Percentiles rank a stretch among this genome's conserved stretches.
These are phyloP conservation scores for Corythornis leucogaster DNA, from an alignment of 2,797 vertebrate genomes.

Conservation along the genomic window DNA sequence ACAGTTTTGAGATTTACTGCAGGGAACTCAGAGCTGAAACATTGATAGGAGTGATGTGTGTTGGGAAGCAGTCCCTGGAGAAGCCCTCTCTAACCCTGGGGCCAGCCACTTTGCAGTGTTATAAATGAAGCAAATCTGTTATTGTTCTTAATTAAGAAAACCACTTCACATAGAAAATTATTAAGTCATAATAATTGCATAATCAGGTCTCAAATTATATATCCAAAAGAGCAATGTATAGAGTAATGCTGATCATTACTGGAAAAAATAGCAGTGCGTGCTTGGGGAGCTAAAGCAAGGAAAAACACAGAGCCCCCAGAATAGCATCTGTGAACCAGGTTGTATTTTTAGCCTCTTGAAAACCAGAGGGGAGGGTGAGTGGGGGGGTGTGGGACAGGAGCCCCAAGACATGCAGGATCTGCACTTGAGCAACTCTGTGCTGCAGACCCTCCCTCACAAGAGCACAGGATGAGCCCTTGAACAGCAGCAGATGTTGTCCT, in stretches of 20 bases:
- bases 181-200: neutral
- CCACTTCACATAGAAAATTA: neutral
- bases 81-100: neutral
- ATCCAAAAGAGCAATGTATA: neutral
- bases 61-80: neutral
- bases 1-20: neutral
- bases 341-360: conserved; percentile 11
- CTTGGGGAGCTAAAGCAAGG: neutral
- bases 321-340: conserved; percentile 6
- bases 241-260: neutral
- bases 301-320: neutral
- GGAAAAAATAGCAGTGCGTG: conserved; percentile 17
- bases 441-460: neutral
- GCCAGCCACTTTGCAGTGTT: neutral
- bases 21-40: neutral
- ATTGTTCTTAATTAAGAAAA: neutral
- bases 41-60: neutral
- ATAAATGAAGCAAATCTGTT: neutral
- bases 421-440: neutral
- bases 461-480: neutral
- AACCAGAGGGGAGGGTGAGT: neutral
- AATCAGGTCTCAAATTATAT: conserved; percentile 1
- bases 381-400: neutral
- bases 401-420: neutral
- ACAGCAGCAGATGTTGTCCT: neutral